Base-by-base conservation (phyloP, 2,113 vertebrate species). In the Urocitellus parryii region DNA sequence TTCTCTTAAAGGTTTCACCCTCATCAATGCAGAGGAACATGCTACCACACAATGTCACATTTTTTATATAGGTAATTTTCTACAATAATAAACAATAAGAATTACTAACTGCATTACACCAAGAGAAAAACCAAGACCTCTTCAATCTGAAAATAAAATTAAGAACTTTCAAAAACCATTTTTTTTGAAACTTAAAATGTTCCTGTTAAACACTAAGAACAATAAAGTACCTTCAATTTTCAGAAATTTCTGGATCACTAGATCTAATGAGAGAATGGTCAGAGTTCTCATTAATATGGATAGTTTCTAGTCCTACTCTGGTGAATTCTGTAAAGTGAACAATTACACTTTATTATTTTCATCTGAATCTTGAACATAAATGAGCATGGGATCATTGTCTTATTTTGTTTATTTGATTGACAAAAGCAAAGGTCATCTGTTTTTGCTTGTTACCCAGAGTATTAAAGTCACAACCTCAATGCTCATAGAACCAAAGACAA, bases 161-260 rank as follows among this genome's bases (percentile, higher is more conserved):
- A 53, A 56, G 27, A 92, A 85, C 53, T 82, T 79, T 74, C 8
- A 78, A 93, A 82, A 76, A 27, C 4, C 7, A 8, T 79, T 87
- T 81, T 81, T 37, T 82, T 83, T 83, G 10, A 86, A 95, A 96
- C 88, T 70, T 85, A 95, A 82, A 82, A 32, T 0, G 9, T 42
- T 85, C 5, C 29, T 78, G 83, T 96, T 42, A 65, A 80, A 16
- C 37, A 63, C 56, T 72, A 77, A 88, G 39, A 82, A 93, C 1
- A 73, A 74, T 93, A 70, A 78, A 48, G 20, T 85, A n/a, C 63
- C 9, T 65, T 83, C 7, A 51, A 20, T 14, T 42, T 77, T 39
- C 13, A 88, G 73, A 93, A 25, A 16, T 94, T 68, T 56, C 45
- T 68, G 32, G 14, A 76, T 39, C 37, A 88, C 73, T 32, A 77